Evolutionary conservation across 2,113 vertebrate genomes (phyloP), one percentile per base, ranked within the genome.

Genomic region (Salvelinus sp.): DNA sequence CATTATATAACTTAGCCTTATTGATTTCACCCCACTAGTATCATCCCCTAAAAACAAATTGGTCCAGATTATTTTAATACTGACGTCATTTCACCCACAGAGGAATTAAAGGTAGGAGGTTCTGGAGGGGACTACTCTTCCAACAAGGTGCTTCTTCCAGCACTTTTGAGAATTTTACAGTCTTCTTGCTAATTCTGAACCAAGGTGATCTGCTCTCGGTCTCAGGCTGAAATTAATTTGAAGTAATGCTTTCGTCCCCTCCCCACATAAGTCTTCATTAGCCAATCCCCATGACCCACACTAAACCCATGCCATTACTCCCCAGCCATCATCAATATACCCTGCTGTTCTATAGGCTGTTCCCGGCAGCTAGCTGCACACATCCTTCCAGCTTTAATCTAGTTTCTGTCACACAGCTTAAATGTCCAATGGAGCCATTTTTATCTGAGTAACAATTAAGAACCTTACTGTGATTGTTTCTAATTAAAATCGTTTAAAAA

Each of bases 231-330:
- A 78, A 83, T 86, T 84, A 76, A 88, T 86, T 70, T 76, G 77
- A 48, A 78, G 77, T 79, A 80, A 82, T 80, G 79, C 79, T 77
- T 82, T 80, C 80, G 79, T 77, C 72, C 73, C 75, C 78, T 84
- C 70, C 23, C 65, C 74, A 76, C 81, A 86, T 86, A 84, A 82
- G 83, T 85, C 85, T 85, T 83, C 85, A 86, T 88, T 86, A 88
- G 73, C 73, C 76, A 72, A 80, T 79, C 72, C 71, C 72, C 70
- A 79, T 84, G 86, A 82, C 83, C 82, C 58, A 60, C 79, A 73
- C 77, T 76, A 85, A 85, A 80, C 73, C 60, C 9, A 50, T 81
- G 79, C 83, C 82, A 83, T 85, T 85, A 80, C 30, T 33, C 30
- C 30, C 71, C 74, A 64, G 48, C 30, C 47, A 72, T 3, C 27